phyloP scores from a whole-genome alignment of 1,140 invertebrate species.

The Zaprionus kolodkinae region DNA sequence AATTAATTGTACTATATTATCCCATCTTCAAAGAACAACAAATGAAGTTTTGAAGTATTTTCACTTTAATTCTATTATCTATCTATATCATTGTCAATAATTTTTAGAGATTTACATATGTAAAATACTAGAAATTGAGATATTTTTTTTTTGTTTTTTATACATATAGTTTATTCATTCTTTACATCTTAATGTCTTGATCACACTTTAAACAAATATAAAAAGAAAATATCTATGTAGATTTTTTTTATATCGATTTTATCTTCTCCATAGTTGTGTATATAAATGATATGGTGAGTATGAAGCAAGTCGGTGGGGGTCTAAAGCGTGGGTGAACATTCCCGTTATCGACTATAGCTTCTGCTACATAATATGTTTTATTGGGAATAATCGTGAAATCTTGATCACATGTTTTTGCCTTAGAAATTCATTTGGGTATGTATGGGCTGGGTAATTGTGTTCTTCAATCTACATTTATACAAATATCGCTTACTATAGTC shows the following conservation, averaged over 20 bases:
- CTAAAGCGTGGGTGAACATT: not conserved
- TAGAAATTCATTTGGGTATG: not conserved
- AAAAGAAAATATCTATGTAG: conserved; percentile 6
- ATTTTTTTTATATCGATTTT: not conserved
- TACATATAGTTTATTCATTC: conserved; percentile 10
- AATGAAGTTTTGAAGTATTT: not conserved
- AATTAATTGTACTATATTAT: conserved; percentile 1
- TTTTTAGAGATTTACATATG: not conserved
- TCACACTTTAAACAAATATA: conserved; percentile 52
- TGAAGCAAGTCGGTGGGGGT: not conserved
- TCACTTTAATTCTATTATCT: not conserved
- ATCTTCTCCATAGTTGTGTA: conserved; percentile 9
- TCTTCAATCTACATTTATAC: not conserved
- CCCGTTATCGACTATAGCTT: not conserved
- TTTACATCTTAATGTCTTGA: conserved; percentile 29
- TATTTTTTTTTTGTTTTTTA: conserved; percentile 32
- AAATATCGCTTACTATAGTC: not conserved
- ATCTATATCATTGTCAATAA: conserved; percentile 4
- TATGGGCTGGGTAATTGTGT: not conserved
- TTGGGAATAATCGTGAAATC: not conserved
- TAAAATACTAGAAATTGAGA: conserved; percentile 4
- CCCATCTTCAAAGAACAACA: not conserved
- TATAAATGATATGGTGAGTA: conserved; percentile 28
- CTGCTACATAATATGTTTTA: not conserved
- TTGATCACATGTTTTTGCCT: not conserved